Base-by-base conservation (phyloP, 1,140 invertebrate species). In the Drosophila quadrilineata region DNA sequence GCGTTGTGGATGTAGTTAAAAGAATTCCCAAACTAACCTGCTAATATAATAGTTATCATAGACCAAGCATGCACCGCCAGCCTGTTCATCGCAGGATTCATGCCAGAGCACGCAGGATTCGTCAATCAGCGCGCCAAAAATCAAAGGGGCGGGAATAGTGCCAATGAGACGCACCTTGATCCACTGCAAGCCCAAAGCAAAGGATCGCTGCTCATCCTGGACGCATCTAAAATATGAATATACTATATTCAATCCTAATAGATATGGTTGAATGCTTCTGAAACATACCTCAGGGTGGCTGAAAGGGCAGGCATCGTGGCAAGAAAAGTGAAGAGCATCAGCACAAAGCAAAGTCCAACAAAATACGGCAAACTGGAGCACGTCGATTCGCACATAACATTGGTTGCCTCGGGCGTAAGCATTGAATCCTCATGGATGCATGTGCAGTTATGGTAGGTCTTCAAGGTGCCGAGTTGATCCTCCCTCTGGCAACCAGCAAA, bases 181-280 rank as follows among this genome's bases (percentile, higher is more conserved):
- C 94, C 96, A 97, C 88, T 97, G 96, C 73, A 97, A 93, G 0
- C 96, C 96, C 21, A 97, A 89, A 1, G 95, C 96, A 91, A 97
- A 96, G 1, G 95, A 95, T 33, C 95, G 92, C 87, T 96, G 95
- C 59, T 96, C 94, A 77, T 95, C 93, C 19, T 93, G 91, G 2
- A 97, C 96, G 68, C 95, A 96, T 76, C 96, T 95, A 59, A 2
- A 33, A 24, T 4, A 3, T 4, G 9, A 2, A 28, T 1, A 50
- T 10, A 5, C 0, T 0, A 2, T 2, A 40, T 35, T 35, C 12
- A 3, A 6, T 6, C 33, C 14, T 5, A 6, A 16, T 6, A 9
- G 3, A 4, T 4, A 14, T 17, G 2, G 16, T 10, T 16, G 31
- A 14, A 8, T 14, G n/a, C 10, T 22, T 1, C 0, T 12, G 6